These are phyloP conservation scores for Scyliorhinus canicula DNA, from an alignment of 2,797 vertebrate species.

Conservation along the genomic window DNA sequence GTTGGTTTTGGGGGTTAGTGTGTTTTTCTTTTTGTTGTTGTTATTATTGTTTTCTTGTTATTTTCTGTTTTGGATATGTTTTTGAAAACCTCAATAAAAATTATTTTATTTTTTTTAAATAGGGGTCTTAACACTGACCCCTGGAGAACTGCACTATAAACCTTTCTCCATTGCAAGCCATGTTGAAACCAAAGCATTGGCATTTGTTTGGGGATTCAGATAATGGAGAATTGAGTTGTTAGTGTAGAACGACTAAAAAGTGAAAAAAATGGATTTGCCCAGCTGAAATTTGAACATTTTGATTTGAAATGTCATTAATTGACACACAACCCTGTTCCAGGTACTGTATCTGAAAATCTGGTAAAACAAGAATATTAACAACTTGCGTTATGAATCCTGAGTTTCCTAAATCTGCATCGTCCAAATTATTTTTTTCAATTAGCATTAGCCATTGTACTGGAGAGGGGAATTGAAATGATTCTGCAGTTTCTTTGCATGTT, in stretches of 20 bases:
- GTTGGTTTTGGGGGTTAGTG: too few relatives aligned
- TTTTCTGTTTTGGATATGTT: too few relatives aligned
- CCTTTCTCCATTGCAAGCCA: neutral
- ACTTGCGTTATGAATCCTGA: neutral
- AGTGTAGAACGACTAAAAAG: neutral
- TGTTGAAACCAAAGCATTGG: neutral
- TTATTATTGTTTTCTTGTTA: too few relatives aligned
- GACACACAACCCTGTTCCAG: neutral
- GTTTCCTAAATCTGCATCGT: neutral
- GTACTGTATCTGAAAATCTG: neutral
- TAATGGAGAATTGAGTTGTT: neutral
- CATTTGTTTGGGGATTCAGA: neutral
- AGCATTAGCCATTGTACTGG: neutral
- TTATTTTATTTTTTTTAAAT: too few relatives aligned
- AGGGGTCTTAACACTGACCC: too few relatives aligned
- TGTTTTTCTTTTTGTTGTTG: too few relatives aligned
- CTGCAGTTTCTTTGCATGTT: neutral
- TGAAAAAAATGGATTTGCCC: neutral
- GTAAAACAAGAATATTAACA: neutral
- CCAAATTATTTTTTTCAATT: neutral
- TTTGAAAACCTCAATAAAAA: too few relatives aligned
- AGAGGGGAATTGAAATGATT: neutral
- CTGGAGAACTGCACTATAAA: neutral
- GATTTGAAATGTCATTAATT: neutral
- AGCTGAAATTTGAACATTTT: neutral